phyloP scores from a whole-genome alignment of 2,888 invertebrate species.

The Diarsia brunnea region DNA sequence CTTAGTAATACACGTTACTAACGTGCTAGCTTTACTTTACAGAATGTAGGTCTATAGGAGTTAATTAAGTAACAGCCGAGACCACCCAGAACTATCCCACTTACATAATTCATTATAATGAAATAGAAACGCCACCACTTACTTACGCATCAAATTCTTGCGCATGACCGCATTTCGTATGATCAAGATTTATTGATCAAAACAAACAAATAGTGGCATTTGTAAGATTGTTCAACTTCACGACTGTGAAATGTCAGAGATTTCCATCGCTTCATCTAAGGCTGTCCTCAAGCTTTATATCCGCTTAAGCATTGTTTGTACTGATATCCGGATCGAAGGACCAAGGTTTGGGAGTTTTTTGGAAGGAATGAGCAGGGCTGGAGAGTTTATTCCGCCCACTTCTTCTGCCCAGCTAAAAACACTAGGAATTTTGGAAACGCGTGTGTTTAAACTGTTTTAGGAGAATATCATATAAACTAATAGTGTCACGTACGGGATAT shows the following conservation, averaged over 20 bases:
- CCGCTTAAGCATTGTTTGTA: not conserved
- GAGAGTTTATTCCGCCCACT: not conserved
- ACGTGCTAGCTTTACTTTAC: not conserved
- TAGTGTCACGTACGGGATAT: too few species aligned
- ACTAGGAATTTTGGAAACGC: not conserved
- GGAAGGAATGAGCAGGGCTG: not conserved
- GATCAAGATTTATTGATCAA: slow-evolving; percentile 51
- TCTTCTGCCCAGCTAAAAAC: not conserved
- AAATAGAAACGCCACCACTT: slow-evolving; percentile 21
- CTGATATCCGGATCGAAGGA: not conserved
- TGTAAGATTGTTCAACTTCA: slow-evolving; percentile 39
- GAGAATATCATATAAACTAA: not conserved
- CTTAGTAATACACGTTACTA: too few species aligned
- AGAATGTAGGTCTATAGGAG: not conserved
- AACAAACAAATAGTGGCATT: slow-evolving; percentile 52
- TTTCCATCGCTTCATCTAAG: slow-evolving; percentile 41
- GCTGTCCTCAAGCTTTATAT: not conserved
- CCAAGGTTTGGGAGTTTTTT: not conserved
- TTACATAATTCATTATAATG: slow-evolving; percentile 23
- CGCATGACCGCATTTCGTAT: slow-evolving; percentile 24
- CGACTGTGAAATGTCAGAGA: slow-evolving; percentile 63
- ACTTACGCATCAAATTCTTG: slow-evolving; percentile 43
- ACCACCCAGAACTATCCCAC: slow-evolving; percentile 43
- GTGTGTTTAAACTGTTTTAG: not conserved
- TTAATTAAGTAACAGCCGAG: not conserved